phyloP scores from a whole-genome alignment of 2,797 vertebrate species.

The Sebastes nivosus region DNA sequence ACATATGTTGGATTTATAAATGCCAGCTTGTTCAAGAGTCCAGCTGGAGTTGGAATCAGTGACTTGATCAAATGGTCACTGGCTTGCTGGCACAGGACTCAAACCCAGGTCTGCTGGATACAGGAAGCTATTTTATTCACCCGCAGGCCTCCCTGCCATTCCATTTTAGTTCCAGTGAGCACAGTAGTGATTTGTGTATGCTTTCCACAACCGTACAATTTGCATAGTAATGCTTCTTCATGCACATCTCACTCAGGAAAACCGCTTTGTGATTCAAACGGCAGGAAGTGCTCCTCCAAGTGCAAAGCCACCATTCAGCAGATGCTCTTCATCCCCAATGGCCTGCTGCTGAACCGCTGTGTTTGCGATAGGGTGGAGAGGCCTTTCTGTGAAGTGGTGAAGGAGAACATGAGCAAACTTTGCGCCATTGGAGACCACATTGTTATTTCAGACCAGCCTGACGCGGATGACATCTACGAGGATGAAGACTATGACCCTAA shows the following conservation, averaged over 20 bases:
- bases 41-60: background rate
- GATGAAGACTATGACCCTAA: conserved; percentile 79
- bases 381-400: conserved; percentile 87
- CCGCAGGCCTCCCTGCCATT: background rate
- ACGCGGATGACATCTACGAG: conserved; percentile 76
- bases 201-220: conserved; percentile 14
- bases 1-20: conserved; percentile 25
- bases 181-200: conserved; percentile 31
- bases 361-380: conserved; percentile 86
- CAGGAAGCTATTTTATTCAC: background rate
- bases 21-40: background rate
- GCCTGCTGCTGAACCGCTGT: conserved; percentile 81
- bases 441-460: conserved; percentile 66
- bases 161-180: conserved; percentile 11
- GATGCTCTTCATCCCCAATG: conserved; percentile 82
- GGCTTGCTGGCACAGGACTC: background rate
- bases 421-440: conserved; percentile 78
- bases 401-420: conserved; percentile 85
- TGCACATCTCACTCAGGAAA: conserved; percentile 44
- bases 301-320: conserved; percentile 83
- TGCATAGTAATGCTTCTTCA: background rate
- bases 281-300: conserved; percentile 80
- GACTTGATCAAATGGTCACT: background rate
- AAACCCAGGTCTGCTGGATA: conserved; percentile 20
- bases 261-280: conserved; percentile 62